Conservation (phyloP, 2,113 vertebrate genomes). For the Hippocampus comes region DNA sequence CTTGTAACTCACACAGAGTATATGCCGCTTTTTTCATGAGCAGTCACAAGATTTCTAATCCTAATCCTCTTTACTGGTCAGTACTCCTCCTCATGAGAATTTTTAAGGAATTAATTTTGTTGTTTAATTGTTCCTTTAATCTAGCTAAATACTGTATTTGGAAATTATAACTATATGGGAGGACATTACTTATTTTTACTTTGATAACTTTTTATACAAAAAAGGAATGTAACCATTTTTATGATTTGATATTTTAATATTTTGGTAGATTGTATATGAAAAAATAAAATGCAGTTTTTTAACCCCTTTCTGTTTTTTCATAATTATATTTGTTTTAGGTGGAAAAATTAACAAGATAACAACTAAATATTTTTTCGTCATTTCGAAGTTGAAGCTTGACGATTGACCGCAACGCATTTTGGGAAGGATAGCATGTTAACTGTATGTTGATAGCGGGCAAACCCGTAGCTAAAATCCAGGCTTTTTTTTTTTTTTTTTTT, state of each 20-base stretch:
- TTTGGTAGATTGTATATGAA: too few relatives aligned
- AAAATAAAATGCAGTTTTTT: too few relatives aligned
- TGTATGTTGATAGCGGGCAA: neutral
- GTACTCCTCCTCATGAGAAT: neutral
- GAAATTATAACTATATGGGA: too few relatives aligned
- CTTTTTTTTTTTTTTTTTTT: neutral
- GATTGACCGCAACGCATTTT: neutral
- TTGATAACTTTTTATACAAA: too few relatives aligned
- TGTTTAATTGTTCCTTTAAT: neutral
- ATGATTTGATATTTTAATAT: too few relatives aligned
- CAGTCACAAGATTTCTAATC: conserved; percentile 5
- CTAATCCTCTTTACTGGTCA: conserved; percentile 5
- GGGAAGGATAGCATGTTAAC: neutral
- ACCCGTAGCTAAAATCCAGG: neutral
- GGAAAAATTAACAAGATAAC: neutral
- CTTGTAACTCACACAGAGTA: neutral
- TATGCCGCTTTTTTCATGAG: neutral
- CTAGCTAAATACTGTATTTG: too few relatives aligned
- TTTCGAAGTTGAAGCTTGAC: neutral
- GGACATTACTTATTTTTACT: too few relatives aligned
- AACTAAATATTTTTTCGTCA: neutral
- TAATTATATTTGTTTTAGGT: neutral
- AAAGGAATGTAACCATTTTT: too few relatives aligned
- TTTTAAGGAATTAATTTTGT: neutral
- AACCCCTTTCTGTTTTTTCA: too few relatives aligned